These are phyloP conservation scores for Chitala chitala DNA, from an alignment of 2,113 vertebrate species.

Conservation along the genomic window DNA sequence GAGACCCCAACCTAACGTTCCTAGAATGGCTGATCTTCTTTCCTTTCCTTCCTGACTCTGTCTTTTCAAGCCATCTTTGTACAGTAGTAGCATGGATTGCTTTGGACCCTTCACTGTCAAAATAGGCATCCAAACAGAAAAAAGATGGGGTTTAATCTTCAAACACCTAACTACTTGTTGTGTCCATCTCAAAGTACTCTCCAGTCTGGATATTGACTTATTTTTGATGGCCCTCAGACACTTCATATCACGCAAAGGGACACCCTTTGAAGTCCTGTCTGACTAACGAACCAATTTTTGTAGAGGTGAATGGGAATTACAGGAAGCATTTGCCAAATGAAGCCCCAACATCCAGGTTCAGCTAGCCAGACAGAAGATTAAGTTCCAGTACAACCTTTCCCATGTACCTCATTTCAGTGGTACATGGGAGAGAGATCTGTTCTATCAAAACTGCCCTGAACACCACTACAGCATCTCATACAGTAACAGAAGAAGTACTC, in stretches of 20 bases:
- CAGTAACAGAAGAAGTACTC: background rate
- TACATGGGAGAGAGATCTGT: no score
- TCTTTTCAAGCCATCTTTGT: background rate
- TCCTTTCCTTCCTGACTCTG: no score
- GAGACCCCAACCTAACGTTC: slow-evolving; percentile 1
- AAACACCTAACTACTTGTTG: slow-evolving; percentile 23
- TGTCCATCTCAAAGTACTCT: background rate
- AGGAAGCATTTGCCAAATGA: background rate
- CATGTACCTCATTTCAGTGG: no score
- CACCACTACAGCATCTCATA: no score
- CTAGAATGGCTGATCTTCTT: no score
- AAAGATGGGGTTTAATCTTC: slow-evolving; percentile 22
- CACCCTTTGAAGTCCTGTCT: background rate
- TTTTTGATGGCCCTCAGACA: slow-evolving; percentile 17
- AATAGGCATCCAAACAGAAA: slow-evolving; percentile 1
- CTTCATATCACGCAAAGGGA: slow-evolving; percentile 1
- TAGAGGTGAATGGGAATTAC: slow-evolving; percentile 1
- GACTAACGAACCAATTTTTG: slow-evolving; percentile 13
- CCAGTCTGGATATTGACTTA: background rate
- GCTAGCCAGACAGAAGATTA: background rate
- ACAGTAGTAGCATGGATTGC: background rate
- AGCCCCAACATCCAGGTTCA: background rate
- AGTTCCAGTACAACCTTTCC: slow-evolving; percentile 14
- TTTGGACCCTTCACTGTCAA: background rate
- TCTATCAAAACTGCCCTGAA: no score